phyloP scores from a whole-genome alignment of 1,140 invertebrate genomes.

The Tetragonula clypearis region DNA sequence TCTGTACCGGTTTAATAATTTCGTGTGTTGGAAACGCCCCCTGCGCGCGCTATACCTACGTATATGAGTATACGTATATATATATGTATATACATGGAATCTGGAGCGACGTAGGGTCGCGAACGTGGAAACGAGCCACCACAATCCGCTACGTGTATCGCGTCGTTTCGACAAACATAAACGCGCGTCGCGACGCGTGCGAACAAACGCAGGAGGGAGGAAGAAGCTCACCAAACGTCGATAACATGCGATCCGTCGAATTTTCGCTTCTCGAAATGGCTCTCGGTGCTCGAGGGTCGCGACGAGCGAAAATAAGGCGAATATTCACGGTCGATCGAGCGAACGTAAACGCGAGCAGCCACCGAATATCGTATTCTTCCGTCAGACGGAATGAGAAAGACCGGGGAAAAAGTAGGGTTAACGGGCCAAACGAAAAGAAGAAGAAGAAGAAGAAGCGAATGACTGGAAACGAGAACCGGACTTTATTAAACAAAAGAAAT shows the following conservation, averaged over 20 bases:
- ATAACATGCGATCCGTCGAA: conserved; percentile 57
- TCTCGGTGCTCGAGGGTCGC: conserved; percentile 45
- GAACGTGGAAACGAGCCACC: neutral
- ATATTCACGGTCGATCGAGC: conserved; percentile 50
- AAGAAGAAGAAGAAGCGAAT: neutral
- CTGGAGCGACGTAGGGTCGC: neutral
- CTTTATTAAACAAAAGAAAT: too few species aligned
- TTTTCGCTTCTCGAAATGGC: conserved; percentile 52
- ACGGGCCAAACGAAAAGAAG: neutral
- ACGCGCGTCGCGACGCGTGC: neutral
- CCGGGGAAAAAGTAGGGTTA: neutral
- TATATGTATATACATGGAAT: neutral
- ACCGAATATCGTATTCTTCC: conserved; percentile 32
- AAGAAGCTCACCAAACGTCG: conserved; percentile 27
- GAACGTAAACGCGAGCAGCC: conserved; percentile 33
- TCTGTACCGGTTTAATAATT: neutral
- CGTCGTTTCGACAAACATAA: neutral
- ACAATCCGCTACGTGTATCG: neutral
- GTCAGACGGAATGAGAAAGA: neutral
- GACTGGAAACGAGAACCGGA: neutral
- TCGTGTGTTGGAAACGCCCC: neutral
- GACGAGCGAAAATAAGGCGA: conserved; percentile 32
- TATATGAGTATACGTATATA: too few species aligned
- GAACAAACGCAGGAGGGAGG: neutral
- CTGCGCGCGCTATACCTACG: too few species aligned